Evolutionary conservation across 2,113 vertebrate species (phyloP).

Genomic region (Indicator indicator): DNA sequence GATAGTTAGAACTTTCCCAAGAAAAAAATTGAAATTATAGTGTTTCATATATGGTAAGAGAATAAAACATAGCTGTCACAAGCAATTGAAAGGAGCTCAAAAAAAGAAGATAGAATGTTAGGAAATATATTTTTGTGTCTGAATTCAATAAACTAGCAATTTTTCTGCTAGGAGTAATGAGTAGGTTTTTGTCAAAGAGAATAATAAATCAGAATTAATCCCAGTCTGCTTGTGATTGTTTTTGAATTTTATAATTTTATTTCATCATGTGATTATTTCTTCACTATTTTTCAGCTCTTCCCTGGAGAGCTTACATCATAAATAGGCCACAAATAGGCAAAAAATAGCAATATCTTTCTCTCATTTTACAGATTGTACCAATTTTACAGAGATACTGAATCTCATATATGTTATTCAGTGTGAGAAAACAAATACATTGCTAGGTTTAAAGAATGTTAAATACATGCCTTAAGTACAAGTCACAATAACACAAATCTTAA

Average conservation of each 20-base stretch:
- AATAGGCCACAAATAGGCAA: not conserved
- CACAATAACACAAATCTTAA: not conserved
- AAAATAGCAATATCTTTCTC: not conserved
- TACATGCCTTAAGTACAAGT: not conserved
- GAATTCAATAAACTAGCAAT: not conserved
- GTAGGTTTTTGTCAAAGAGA: not conserved
- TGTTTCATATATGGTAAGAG: not conserved
- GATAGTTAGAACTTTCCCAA: not conserved
- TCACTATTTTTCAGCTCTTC: not conserved
- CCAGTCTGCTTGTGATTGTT: not conserved
- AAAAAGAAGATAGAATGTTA: not conserved
- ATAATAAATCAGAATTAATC: not conserved
- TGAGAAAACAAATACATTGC: not conserved
- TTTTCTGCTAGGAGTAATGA: not conserved
- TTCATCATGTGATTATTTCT: not conserved
- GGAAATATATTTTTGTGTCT: not conserved
- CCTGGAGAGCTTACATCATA: not conserved
- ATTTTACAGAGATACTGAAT: not conserved
- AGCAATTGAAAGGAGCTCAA: not conserved
- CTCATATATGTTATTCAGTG: not conserved
- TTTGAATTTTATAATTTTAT: not conserved
- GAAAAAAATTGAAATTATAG: not conserved
- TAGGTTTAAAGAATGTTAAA: not conserved
- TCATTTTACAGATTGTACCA: not conserved
- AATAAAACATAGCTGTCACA: not conserved